These are phyloP conservation scores for Zoanthus solanderi DNA, from an alignment of 92 coral and sea anemone species.

Conservation along the genomic window DNA sequence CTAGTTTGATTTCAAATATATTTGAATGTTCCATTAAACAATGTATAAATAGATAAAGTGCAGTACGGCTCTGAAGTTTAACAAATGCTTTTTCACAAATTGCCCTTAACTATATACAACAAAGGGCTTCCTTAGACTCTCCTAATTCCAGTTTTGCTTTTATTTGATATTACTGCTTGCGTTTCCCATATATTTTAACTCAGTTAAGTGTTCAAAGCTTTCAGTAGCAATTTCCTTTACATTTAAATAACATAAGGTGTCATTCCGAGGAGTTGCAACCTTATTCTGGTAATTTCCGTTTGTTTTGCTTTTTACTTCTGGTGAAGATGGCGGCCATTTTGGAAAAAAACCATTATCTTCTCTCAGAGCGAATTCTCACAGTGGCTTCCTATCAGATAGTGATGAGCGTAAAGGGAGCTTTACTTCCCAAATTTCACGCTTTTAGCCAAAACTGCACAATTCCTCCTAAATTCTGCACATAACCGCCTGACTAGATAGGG, in stretches of 20 bases:
- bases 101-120: not conserved
- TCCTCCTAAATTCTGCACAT: conserved; percentile 28
- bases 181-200: not conserved
- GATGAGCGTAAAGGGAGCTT: not conserved
- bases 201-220: not conserved
- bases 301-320: not conserved
- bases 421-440: conserved; percentile 41
- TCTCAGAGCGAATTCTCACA: not conserved
- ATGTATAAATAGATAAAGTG: not conserved
- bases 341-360: not conserved
- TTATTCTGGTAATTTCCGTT: not conserved
- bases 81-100: not conserved
- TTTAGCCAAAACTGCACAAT: conserved; percentile 51
- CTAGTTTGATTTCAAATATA: not conserved
- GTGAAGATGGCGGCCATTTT: conserved; percentile 2
- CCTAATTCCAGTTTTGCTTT: not conserved
- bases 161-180: not conserved
- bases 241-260: not conserved
- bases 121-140: not conserved
- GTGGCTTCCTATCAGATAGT: conserved; percentile 17
- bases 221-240: not conserved
- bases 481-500: conserved; percentile 30
- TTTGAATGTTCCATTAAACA: not conserved
- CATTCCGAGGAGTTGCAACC: not conserved
- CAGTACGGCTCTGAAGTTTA: not conserved